Evolutionary conservation across 53 echinoderm and acorn worm genomes (phyloP), one percentile per base, ranked within the genome.

Genomic region (Echinarachnius parma): DNA sequence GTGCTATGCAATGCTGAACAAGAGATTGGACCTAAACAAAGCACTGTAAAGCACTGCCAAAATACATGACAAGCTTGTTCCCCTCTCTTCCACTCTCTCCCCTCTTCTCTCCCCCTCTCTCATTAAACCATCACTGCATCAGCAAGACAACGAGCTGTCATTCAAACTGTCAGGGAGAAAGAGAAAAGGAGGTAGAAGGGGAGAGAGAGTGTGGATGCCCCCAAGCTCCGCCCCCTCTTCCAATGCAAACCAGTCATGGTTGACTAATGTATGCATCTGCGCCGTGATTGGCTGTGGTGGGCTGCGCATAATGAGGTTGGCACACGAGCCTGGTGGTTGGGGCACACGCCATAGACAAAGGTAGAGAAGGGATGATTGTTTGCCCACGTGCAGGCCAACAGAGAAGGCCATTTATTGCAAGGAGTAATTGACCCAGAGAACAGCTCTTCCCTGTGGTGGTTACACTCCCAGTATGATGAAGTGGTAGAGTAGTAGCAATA

Each of bases 391-490:
- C 74, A 56, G 34, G 35, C 57, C 74, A 72, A 72, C 74, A 72
- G 74, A 72, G 74, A 72, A 55, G 55, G 74, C 74, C 74, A 72
- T 72, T 72, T 72, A 72, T 72, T 72, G 74, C 56, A 72, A 72
- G 74, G 56, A 72, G 74, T 72, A 72, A 72, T 72, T 72, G 74
- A 72, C 74, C 74, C 74, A 72, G n/a, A 72, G 74, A 55, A 72
- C 42, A 3, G 74, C 74, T 72, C 56, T 72, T 72, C 74, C 74
- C 52, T 14, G 10, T 19, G 19, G 11, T 19, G 20, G 10, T 50
- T 19, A 50, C 52, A 10, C 52, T 50, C 52, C 52, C 9, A 9
- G n/a, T n/a, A n/a, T n/a, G n/a, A n/a, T n/a, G n/a, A n/a, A n/a
- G n/a, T n/a, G n/a, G n/a, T n/a, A n/a, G n/a, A n/a, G n/a, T n/a